Evolutionary conservation across 1,140 invertebrate species (phyloP).

Genomic region (Drosophila sucinea): DNA sequence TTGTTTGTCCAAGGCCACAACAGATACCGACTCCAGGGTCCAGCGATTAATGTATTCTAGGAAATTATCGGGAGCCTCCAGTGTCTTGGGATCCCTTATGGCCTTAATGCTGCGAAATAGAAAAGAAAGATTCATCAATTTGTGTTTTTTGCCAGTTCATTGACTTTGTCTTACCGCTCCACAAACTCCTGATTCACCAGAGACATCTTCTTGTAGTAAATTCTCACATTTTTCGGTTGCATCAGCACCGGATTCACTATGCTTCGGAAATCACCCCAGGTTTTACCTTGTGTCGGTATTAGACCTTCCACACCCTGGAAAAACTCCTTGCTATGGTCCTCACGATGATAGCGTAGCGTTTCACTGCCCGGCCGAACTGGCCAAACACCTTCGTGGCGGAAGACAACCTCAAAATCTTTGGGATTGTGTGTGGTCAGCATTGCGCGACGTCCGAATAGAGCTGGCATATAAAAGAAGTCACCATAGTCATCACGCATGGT

Average conservation of each 20-base stretch:
- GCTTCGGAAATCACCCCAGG: constrained; percentile 67
- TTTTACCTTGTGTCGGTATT: constrained; percentile 55
- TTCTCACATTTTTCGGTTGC: constrained; percentile 84
- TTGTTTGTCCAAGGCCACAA: constrained; percentile 88
- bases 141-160: not conserved
- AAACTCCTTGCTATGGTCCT: constrained; percentile 53
- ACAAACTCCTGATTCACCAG: constrained; percentile 82
- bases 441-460: constrained; percentile 49
- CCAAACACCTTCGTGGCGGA: constrained; percentile 72
- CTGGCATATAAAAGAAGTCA: constrained; percentile 55
- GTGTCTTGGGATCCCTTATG: constrained; percentile 83
- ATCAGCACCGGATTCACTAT: constrained; percentile 84
- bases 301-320: constrained; percentile 65
- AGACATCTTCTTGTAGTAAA: constrained; percentile 82
- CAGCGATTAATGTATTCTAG: constrained; percentile 87
- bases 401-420: constrained; percentile 67
- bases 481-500: constrained; percentile 50
- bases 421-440: constrained; percentile 61
- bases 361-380: constrained; percentile 64
- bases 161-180: constrained; percentile 26
- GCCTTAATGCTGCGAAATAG: constrained; percentile 82
- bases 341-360: constrained; percentile 58
- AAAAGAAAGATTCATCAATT: constrained; percentile 32
- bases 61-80: constrained; percentile 85
- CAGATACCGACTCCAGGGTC: constrained; percentile 88